These are phyloP conservation scores for Phorcus lineatus DNA, from an alignment of 2,888 invertebrate species.

Conservation along the genomic window DNA sequence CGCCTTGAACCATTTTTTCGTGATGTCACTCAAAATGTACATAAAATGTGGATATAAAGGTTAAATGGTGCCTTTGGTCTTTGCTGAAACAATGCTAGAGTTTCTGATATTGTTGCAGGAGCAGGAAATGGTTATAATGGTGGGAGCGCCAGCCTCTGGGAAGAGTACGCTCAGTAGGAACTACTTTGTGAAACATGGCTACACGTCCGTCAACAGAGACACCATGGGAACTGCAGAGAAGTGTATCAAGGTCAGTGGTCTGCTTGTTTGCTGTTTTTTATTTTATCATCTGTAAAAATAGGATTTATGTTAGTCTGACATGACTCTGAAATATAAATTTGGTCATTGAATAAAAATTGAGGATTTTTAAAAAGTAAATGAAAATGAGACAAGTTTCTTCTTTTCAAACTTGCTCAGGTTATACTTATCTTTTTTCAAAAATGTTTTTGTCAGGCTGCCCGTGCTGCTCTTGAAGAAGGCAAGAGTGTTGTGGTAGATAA, in stretches of 20 bases:
- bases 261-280: neutral
- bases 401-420: neutral
- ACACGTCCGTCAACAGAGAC: conserved; percentile 70
- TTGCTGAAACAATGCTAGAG: too few relatives aligned
- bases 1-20: too few relatives aligned
- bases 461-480: conserved; percentile 62
- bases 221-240: conserved; percentile 69
- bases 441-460: conserved; percentile 54
- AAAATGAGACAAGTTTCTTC: too few relatives aligned
- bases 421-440: too few relatives aligned
- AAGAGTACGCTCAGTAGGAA: conserved; percentile 69
- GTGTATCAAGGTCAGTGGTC: conserved; percentile 65
- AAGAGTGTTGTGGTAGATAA: conserved; percentile 74
- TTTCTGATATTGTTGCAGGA: conserved; percentile 42
- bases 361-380: too few relatives aligned
- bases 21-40: too few relatives aligned
- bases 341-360: too few relatives aligned
- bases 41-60: too few relatives aligned
- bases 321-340: too few relatives aligned
- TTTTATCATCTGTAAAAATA: neutral
- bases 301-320: too few relatives aligned
- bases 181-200: conserved; percentile 68
- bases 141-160: conserved; percentile 72
- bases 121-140: conserved; percentile 70
- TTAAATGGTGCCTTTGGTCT: too few relatives aligned